phyloP scores from a whole-genome alignment of 1,140 invertebrate genomes.

The Heliconius hermathena region DNA sequence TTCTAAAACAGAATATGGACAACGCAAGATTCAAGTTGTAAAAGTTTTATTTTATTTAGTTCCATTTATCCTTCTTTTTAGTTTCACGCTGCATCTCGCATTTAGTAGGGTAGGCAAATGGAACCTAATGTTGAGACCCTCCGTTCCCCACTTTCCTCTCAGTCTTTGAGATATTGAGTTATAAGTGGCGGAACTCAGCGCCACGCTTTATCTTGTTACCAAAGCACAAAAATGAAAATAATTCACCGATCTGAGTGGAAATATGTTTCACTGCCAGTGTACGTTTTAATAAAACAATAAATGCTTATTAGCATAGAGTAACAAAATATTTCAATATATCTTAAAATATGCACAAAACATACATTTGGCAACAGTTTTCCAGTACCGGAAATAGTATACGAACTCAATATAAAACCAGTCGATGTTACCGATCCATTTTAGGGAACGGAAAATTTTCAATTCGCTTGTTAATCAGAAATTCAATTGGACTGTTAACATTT shows the following conservation, averaged over 20 bases:
- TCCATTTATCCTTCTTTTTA: too few relatives aligned
- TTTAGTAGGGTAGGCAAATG: too few relatives aligned
- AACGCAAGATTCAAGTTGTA: too few relatives aligned
- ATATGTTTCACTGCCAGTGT: too few relatives aligned
- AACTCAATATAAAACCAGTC: background rate
- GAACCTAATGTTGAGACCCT: too few relatives aligned
- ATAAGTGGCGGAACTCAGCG: background rate
- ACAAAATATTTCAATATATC: background rate
- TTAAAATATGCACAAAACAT: background rate
- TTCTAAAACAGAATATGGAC: too few relatives aligned
- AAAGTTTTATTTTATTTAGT: too few relatives aligned
- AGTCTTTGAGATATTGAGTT: background rate
- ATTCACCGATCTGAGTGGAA: too few relatives aligned
- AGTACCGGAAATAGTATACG: background rate
- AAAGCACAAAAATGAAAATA: too few relatives aligned
- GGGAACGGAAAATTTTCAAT: constrained; percentile 4
- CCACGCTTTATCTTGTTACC: background rate
- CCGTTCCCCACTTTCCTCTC: too few relatives aligned
- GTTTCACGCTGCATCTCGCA: too few relatives aligned
- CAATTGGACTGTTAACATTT: constrained; percentile 24
- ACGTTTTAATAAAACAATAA: background rate
- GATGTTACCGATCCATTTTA: background rate
- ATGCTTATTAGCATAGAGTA: background rate
- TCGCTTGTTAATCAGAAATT: constrained; percentile 9
- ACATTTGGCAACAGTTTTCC: background rate